Conservation (phyloP, 2,888 invertebrate species). For the Dorcus parallelipipedus region DNA sequence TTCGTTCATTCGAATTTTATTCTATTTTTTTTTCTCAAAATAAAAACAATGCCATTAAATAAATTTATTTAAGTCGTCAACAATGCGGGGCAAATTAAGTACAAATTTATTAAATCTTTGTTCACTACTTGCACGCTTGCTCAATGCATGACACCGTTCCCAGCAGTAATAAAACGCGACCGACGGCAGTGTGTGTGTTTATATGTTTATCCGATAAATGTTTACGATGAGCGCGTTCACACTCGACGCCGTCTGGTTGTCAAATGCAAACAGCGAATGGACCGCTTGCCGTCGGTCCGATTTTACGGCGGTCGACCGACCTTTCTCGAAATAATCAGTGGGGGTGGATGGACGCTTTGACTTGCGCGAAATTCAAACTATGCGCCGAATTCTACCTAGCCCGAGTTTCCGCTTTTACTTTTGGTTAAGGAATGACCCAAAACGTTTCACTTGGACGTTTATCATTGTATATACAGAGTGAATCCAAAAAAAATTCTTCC, state of each 20-base stretch:
- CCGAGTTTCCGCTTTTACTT: no score
- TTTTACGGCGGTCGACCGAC: slow-evolving; percentile 4
- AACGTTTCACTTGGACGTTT: no score
- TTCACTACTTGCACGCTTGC: background rate
- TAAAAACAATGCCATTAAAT: background rate
- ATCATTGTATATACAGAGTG: no score
- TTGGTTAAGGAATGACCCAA: no score
- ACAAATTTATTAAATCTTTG: background rate
- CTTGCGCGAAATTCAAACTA: slow-evolving; percentile 11
- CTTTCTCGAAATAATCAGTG: slow-evolving; percentile 17
- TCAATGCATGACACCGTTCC: background rate
- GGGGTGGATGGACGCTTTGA: slow-evolving; percentile 12
- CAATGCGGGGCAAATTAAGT: background rate
- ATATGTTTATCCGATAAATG: no score
- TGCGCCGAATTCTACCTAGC: background rate
- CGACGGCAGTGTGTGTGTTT: background rate
- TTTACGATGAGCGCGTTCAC: slow-evolving; percentile 8
- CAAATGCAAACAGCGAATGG: slow-evolving; percentile 6
- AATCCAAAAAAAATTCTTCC: no score
- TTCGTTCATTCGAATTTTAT: no score
- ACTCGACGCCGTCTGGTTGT: slow-evolving; percentile 8
- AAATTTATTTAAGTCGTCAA: background rate
- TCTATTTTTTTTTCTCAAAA: background rate
- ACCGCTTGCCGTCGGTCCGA: slow-evolving; percentile 12
- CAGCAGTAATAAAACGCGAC: background rate